phyloP scores from a whole-genome alignment of 2,888 invertebrate genomes.

The Xanthostigma xanthostigma region DNA sequence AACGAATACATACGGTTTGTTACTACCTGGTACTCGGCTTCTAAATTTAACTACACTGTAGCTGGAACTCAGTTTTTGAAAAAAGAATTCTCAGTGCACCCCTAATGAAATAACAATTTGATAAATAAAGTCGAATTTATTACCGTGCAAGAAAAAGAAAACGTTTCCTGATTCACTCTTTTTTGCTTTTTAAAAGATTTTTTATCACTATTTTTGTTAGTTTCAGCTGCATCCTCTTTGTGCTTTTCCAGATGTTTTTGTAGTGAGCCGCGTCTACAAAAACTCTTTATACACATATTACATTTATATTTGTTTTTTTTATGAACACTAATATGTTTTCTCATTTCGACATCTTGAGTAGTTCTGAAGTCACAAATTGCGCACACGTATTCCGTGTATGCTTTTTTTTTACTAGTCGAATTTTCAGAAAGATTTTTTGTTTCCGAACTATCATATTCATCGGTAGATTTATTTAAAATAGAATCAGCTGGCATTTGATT shows the following conservation, averaged over 20 bases:
- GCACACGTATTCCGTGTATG: background rate
- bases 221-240: slow-evolving; percentile 6
- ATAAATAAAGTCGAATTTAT: no score
- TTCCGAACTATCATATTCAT: background rate
- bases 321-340: slow-evolving; percentile 1
- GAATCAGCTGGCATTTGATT: no score
- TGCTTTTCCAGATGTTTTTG: slow-evolving; percentile 8
- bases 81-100: no score
- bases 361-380: slow-evolving; percentile 3
- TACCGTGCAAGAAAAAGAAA: no score
- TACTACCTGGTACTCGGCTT: no score
- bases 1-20: no score
- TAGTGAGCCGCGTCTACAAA: slow-evolving; percentile 2
- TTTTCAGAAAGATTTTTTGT: background rate
- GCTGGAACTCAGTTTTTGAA: no score
- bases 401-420: background rate
- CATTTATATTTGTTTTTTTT: slow-evolving; percentile 8
- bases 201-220: slow-evolving; percentile 7
- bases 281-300: slow-evolving; percentile 9
- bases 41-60: no score
- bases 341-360: slow-evolving; percentile 2
- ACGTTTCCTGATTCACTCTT: no score
- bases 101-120: no score
- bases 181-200: no score
- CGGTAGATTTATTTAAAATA: no score